Conservation (phyloP, 92 coral and sea anemone species). For the Metridium senile region DNA sequence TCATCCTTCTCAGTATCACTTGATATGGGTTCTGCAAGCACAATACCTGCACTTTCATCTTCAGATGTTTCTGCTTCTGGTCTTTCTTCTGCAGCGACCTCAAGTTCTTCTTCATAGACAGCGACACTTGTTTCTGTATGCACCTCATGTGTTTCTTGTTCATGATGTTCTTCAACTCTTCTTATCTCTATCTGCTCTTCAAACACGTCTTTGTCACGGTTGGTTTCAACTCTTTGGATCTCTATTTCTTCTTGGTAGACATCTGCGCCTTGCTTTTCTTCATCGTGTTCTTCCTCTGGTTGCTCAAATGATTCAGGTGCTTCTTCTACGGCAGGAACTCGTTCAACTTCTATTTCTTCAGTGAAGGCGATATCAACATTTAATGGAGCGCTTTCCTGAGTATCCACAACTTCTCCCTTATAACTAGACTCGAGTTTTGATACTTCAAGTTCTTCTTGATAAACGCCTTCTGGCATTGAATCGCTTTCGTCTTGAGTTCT, state of each 20-base stretch:
- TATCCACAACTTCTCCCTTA: not conserved
- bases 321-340: slow-evolving; percentile 47
- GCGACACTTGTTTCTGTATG: slow-evolving; percentile 4
- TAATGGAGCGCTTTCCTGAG: not conserved
- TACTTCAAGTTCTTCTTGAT: slow-evolving; percentile 54
- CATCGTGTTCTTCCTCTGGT: slow-evolving; percentile 32
- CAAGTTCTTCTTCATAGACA: slow-evolving; percentile 55
- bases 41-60: slow-evolving; percentile 5
- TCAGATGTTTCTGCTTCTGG: slow-evolving; percentile 25
- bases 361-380: slow-evolving; percentile 3
- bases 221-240: slow-evolving; percentile 25
- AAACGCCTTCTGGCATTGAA: slow-evolving; percentile 9
- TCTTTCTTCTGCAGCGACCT: slow-evolving; percentile 20
- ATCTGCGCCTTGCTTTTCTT: slow-evolving; percentile 1
- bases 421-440: slow-evolving; percentile 24
- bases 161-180: slow-evolving; percentile 24
- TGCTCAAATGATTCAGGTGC: slow-evolving; percentile 24
- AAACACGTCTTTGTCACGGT: slow-evolving; percentile 44
- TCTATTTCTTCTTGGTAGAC: slow-evolving; percentile 40
- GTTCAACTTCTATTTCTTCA: slow-evolving; percentile 36
- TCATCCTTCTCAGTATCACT: slow-evolving; percentile 4
- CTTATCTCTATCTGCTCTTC: slow-evolving; percentile 69
- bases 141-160: slow-evolving; percentile 7
- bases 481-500: slow-evolving; percentile 2
- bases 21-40: slow-evolving; percentile 20